Evolutionary conservation across 2,797 vertebrate species (phyloP).

Genomic region (Sebastes matsubarae): DNA sequence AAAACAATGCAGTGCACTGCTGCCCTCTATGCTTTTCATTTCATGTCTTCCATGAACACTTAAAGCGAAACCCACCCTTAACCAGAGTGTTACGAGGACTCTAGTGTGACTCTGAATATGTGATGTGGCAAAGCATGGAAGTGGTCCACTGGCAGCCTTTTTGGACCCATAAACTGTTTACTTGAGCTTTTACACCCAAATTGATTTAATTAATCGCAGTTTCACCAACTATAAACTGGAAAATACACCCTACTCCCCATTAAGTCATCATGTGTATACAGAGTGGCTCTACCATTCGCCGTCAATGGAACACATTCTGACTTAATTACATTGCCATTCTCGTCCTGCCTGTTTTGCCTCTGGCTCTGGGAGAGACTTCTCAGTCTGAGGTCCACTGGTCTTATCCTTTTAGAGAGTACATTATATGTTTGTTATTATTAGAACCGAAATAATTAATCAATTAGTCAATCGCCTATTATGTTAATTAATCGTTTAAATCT

Average conservation of each 20-base stretch:
- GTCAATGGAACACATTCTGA: conserved; percentile 40
- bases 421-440: conserved; percentile 2
- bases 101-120: not conserved
- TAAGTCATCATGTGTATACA: conserved; percentile 27
- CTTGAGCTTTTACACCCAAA: conserved; percentile 26
- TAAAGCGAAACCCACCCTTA: conserved; percentile 44
- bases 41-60: conserved; percentile 50
- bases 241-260: conserved; percentile 27
- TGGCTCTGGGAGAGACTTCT: conserved; percentile 8
- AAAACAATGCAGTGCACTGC: conserved; percentile 59
- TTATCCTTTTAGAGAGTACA: not conserved
- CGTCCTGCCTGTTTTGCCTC: conserved; percentile 31
- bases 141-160: conserved; percentile 7
- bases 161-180: conserved; percentile 42
- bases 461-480: not conserved
- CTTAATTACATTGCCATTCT: conserved; percentile 34
- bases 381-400: not conserved
- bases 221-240: conserved; percentile 34
- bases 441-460: not conserved
- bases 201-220: conserved; percentile 33
- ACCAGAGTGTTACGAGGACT: not conserved
- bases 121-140: conserved; percentile 19
- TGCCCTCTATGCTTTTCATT: conserved; percentile 53
- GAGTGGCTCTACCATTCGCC: conserved; percentile 5
- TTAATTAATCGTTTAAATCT: not conserved